phyloP scores from a whole-genome alignment of 2,113 vertebrate genomes.

The Triplophysa siluroides region DNA sequence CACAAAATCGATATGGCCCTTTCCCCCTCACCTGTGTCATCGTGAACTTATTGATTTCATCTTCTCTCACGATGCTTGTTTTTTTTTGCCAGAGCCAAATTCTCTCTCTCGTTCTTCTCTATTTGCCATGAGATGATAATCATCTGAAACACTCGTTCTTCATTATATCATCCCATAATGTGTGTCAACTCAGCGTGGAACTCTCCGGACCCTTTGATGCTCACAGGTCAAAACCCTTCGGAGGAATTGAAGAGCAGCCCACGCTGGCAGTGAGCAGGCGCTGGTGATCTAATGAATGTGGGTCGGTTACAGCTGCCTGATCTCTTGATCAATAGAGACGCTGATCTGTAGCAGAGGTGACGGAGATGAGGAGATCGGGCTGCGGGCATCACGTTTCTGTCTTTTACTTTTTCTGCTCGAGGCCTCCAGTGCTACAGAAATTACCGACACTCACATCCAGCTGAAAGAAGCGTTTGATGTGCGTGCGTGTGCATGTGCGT shows the following conservation, averaged over 20 bases:
- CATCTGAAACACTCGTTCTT: slow-evolving; percentile 29
- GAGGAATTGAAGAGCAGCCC: slow-evolving; percentile 51
- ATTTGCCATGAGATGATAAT: slow-evolving; percentile 39
- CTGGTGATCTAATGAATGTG: slow-evolving; percentile 46
- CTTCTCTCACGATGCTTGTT: background rate
- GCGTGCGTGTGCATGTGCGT: too few relatives aligned
- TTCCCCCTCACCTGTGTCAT: slow-evolving; percentile 1
- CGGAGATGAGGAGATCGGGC: background rate
- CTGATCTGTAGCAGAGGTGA: slow-evolving; percentile 32
- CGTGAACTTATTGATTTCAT: slow-evolving; percentile 3
- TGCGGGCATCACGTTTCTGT: background rate
- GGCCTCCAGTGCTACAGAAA: slow-evolving; percentile 8
- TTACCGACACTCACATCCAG: background rate
- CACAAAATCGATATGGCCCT: slow-evolving; percentile 12
- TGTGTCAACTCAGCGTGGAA: slow-evolving; percentile 33
- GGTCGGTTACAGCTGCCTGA: slow-evolving; percentile 49
- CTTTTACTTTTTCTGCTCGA: slow-evolving; percentile 8
- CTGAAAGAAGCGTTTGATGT: too few relatives aligned
- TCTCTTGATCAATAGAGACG: slow-evolving; percentile 43
- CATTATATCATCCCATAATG: slow-evolving; percentile 44
- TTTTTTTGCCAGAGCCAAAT: background rate
- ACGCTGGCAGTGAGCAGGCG: slow-evolving; percentile 37
- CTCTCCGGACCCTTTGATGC: slow-evolving; percentile 51
- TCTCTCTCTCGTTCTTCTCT: background rate
- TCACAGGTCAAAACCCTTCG: slow-evolving; percentile 49